phyloP scores from a whole-genome alignment of 2,797 vertebrate species.

The Antrozous pallidus region DNA sequence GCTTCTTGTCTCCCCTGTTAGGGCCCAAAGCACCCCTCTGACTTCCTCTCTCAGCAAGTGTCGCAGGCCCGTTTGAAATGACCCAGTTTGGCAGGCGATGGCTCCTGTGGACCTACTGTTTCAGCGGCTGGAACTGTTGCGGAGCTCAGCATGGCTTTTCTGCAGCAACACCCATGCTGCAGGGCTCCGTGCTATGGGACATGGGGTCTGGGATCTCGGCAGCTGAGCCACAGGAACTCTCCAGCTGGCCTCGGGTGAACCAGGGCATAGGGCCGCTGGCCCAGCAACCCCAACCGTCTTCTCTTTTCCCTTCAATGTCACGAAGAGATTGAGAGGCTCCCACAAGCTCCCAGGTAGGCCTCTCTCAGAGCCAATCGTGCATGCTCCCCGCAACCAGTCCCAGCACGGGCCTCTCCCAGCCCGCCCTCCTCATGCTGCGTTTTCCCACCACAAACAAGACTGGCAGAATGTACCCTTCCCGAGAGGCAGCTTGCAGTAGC shows the following conservation, averaged over 20 bases:
- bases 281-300: not conserved
- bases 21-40: not conserved
- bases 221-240: not conserved
- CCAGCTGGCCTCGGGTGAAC: not conserved
- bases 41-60: not conserved
- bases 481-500: not conserved
- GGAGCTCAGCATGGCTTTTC: not conserved
- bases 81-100: not conserved
- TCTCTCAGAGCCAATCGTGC: not conserved
- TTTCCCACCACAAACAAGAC: not conserved
- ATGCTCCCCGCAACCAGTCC: not conserved
- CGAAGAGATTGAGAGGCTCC: not conserved
- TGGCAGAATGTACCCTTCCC: not conserved
- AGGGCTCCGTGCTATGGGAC: rapidly evolving
- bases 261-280: not conserved
- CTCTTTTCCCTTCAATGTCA: not conserved
- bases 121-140: not conserved
- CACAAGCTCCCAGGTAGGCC: not conserved
- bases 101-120: not conserved
- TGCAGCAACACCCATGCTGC: not conserved
- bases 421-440: not conserved
- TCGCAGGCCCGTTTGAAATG: not conserved
- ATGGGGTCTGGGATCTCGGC: not conserved
- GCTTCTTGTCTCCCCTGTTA: not conserved
- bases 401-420: not conserved